Conservation (phyloP, 2,113 vertebrate species). For the Bubo scandiacus region DNA sequence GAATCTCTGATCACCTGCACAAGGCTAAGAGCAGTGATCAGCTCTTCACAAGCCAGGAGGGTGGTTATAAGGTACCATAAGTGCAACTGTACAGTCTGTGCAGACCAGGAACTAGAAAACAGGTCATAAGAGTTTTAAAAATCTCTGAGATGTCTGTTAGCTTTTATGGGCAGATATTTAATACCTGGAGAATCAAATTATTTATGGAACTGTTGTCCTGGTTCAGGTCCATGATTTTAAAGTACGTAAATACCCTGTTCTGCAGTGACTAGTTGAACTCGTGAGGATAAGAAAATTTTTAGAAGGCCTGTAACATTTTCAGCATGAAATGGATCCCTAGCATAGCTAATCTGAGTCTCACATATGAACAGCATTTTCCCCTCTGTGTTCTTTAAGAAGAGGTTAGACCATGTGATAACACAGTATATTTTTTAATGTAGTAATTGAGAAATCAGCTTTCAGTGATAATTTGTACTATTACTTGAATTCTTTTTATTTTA, state of each 20-base stretch:
- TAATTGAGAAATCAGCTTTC: neutral
- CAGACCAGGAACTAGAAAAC: neutral
- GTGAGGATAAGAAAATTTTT: neutral
- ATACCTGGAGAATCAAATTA: neutral
- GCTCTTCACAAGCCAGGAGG: neutral
- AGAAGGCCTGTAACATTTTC: neutral
- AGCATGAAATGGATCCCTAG: neutral
- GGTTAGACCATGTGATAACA: neutral
- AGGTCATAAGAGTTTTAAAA: neutral
- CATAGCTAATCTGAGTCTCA: neutral
- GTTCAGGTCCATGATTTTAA: neutral
- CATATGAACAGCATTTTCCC: neutral
- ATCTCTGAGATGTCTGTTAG: neutral
- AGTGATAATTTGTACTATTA: neutral
- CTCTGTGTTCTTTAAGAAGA: neutral
- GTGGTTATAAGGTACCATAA: neutral
- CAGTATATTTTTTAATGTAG: neutral
- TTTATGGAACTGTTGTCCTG: neutral
- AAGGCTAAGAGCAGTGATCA: neutral
- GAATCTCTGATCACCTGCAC: neutral
- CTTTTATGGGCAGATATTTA: neutral
- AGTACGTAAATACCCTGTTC: neutral
- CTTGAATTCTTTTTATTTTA: neutral
- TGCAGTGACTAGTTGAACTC: neutral
- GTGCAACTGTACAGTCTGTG: neutral